Evolutionary conservation across 2,113 vertebrate genomes (phyloP).

Genomic region (Macrotus californicus): DNA sequence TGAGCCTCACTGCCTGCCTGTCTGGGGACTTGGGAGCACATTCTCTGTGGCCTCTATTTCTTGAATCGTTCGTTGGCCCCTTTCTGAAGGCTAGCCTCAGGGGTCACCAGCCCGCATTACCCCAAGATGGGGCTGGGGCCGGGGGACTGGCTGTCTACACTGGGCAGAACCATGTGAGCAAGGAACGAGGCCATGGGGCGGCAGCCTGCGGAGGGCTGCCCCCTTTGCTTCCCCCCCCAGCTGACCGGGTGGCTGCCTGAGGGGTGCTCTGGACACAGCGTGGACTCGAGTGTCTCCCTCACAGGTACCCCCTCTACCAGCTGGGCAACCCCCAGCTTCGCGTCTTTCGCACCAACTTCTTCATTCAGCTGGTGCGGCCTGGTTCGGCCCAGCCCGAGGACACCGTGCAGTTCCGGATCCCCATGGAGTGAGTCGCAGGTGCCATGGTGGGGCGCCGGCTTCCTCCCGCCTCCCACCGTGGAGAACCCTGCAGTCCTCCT

Average conservation of each 20-base stretch:
- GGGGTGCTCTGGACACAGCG: fast-evolving
- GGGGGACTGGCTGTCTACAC: neutral
- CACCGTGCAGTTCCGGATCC: slow-evolving; percentile 92
- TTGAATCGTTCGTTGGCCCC: neutral
- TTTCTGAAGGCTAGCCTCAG: neutral
- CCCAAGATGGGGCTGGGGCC: neutral
- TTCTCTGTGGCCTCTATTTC: neutral
- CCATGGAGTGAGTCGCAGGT: slow-evolving; percentile 82
- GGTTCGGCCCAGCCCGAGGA: slow-evolving; percentile 89
- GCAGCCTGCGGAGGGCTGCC: neutral
- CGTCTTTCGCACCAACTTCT: slow-evolving; percentile 93
- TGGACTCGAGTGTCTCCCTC: neutral
- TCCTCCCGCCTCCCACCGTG: neutral
- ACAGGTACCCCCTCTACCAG: slow-evolving; percentile 93
- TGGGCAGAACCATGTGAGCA: neutral
- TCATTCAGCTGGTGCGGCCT: slow-evolving; percentile 90
- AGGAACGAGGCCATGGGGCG: neutral
- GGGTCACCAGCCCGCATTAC: neutral
- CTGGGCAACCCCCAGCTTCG: slow-evolving; percentile 92
- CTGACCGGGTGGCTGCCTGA: neutral
- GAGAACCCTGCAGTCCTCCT: neutral
- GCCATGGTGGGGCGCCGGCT: neutral
- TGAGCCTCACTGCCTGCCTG: no score
- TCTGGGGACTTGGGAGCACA: neutral
- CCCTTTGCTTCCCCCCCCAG: neutral